Conservation (phyloP, 2,797 vertebrate genomes). For the Gallinago nigripennis region DNA sequence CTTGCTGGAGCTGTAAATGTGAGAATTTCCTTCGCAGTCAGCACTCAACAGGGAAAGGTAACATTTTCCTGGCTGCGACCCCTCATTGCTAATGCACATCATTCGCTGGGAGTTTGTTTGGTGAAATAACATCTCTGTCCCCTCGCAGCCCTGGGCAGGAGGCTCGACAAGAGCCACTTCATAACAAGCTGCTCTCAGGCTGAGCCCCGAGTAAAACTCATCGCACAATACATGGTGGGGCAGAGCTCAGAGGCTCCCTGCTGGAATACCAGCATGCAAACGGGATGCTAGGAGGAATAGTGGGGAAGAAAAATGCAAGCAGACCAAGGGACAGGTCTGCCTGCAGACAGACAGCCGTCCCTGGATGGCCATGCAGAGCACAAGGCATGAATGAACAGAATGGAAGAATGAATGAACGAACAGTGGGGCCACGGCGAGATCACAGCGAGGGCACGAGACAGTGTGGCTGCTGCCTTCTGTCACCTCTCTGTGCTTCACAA, state of each 20-base stretch:
- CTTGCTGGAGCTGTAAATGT: constrained; percentile 76
- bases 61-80: constrained; percentile 85
- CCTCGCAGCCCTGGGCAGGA: constrained; percentile 49
- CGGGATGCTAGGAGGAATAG: fast-evolving
- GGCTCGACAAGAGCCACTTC: constrained; percentile 62
- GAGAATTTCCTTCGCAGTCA: constrained; percentile 86
- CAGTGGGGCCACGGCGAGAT: background rate
- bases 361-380: fast-evolving
- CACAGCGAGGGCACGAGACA: background rate
- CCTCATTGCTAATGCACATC: constrained; percentile 78
- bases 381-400: background rate
- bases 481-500: background rate
- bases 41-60: constrained; percentile 80
- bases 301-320: background rate
- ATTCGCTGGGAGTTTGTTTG: constrained; percentile 75
- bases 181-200: background rate
- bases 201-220: background rate
- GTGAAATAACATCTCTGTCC: constrained; percentile 83
- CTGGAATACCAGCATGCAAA: background rate
- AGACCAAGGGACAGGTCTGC: fast-evolving
- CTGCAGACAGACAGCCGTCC: background rate
- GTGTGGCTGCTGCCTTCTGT: background rate
- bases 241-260: background rate
- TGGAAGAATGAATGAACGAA: background rate
- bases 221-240: fast-evolving